These are phyloP conservation scores for Vannuccia rotundouncinata DNA, from an alignment of 2,888 invertebrate species.

Conservation along the genomic window DNA sequence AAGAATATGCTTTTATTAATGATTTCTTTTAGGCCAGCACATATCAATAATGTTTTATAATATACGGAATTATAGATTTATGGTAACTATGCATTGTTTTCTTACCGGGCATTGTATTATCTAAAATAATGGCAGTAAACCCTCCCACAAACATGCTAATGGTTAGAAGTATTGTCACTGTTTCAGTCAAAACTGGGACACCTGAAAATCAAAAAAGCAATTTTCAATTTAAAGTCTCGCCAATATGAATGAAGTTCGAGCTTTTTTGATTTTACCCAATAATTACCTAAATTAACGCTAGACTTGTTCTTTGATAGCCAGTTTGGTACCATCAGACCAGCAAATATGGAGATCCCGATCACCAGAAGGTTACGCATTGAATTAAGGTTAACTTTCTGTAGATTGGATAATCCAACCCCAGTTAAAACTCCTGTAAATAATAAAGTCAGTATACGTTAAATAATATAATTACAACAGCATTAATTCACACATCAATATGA, in stretches of 20 bases:
- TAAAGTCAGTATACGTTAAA: too few relatives aligned
- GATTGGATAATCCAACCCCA: conserved; percentile 48
- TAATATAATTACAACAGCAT: too few relatives aligned
- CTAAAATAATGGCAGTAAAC: conserved; percentile 55
- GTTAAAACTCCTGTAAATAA: conserved; percentile 48
- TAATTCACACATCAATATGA: too few relatives aligned
- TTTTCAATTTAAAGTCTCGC: background rate
- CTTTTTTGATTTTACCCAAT: too few relatives aligned
- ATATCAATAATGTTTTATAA: too few relatives aligned
- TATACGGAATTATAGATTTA: too few relatives aligned
- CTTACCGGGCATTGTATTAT: conserved; percentile 55
- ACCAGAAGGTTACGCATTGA: conserved; percentile 80
- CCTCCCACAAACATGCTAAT: conserved; percentile 58
- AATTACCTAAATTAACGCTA: background rate
- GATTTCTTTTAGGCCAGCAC: too few relatives aligned
- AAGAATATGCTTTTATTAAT: too few relatives aligned
- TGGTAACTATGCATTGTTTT: too few relatives aligned
- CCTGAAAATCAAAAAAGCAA: conserved; percentile 42
- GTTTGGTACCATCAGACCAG: conserved; percentile 63
- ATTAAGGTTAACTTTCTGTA: conserved; percentile 65
- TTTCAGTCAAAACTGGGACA: conserved; percentile 44
- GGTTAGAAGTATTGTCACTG: conserved; percentile 47
- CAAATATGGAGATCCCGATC: conserved; percentile 77
- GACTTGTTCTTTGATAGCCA: conserved; percentile 44
- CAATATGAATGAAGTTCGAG: too few relatives aligned